phyloP scores from a whole-genome alignment of 1,140 invertebrate genomes.

The Hesperophylax magnus region DNA sequence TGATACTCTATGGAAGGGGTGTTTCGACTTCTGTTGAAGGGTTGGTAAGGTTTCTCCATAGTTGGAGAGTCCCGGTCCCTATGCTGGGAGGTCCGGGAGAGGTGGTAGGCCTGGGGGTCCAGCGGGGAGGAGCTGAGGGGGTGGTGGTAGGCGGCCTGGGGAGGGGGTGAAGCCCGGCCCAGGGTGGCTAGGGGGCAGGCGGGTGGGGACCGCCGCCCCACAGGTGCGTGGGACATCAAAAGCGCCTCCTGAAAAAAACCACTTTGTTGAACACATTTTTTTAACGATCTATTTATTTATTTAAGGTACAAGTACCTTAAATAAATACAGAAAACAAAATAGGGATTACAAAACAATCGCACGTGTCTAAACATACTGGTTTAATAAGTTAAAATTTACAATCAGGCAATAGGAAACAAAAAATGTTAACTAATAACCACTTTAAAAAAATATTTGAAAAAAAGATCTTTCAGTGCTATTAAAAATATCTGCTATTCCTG shows the following conservation, averaged over 20 bases:
- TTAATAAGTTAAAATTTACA: too few species aligned
- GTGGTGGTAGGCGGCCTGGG: conserved; percentile 64
- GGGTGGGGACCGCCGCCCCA: conserved; percentile 60
- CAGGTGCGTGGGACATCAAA: conserved; percentile 50
- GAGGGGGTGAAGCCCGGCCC: conserved; percentile 69
- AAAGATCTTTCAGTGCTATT: too few species aligned
- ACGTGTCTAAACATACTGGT: too few species aligned
- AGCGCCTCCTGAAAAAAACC: conserved; percentile 45
- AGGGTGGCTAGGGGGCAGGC: conserved; percentile 74
- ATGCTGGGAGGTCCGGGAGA: conserved; percentile 62
- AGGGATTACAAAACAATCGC: too few species aligned
- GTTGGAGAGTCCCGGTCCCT: conserved; percentile 55
- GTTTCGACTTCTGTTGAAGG: conserved; percentile 43
- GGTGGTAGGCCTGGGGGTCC: conserved; percentile 66
- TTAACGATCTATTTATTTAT: too few species aligned
- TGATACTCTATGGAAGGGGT: conserved; percentile 53
- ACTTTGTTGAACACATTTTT: background rate
- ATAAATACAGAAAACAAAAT: too few species aligned
- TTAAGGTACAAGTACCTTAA: too few species aligned
- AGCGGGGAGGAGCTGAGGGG: conserved; percentile 66
- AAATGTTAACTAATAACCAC: too few species aligned
- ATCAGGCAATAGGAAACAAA: too few species aligned
- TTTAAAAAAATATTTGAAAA: too few species aligned
- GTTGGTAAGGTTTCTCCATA: conserved; percentile 54
- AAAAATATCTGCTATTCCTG: too few species aligned